A percentile compares a stretch with the other conserved stretches of the same genome.
Conservation (phyloP, 2,797 vertebrate species). For the Spinibarbus caldwelli region DNA sequence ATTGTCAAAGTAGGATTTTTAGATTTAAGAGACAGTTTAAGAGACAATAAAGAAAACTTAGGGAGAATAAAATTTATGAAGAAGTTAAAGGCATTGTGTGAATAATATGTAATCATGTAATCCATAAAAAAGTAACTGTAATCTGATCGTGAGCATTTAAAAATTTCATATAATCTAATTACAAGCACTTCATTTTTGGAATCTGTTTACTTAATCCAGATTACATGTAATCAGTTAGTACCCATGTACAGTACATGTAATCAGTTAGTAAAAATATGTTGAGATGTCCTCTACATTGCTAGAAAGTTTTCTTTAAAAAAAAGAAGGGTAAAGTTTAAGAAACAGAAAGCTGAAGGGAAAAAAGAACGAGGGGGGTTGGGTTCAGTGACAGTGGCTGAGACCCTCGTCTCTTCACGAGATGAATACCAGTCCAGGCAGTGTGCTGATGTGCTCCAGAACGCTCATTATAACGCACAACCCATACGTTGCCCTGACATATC, state of each 20-base stretch:
- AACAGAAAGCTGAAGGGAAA: slow-evolving; percentile 53
- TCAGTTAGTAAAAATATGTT: neutral
- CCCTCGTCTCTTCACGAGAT: slow-evolving; percentile 54
- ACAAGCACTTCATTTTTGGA: neutral
- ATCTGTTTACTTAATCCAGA: neutral
- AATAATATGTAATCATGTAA: neutral
- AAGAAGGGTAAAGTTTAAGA: slow-evolving; percentile 29
- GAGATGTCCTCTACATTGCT: neutral
- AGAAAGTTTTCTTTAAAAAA: slow-evolving; percentile 8
- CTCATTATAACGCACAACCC: slow-evolving; percentile 74
- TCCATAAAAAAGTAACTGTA: neutral
- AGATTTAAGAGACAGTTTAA: too few species aligned
- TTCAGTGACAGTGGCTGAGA: slow-evolving; percentile 59
- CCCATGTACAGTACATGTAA: too few species aligned
- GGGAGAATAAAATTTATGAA: neutral
- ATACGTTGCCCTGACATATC: slow-evolving; percentile 74
- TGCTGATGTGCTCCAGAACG: slow-evolving; percentile 72
- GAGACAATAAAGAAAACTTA: neutral
- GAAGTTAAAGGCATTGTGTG: neutral
- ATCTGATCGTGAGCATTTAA: neutral
- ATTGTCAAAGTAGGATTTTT: neutral
- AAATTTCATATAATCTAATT: neutral
- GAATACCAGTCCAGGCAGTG: slow-evolving; percentile 65
- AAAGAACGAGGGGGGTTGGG: slow-evolving; percentile 37
- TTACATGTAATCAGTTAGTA: neutral